Base-by-base conservation (phyloP, 1,140 invertebrate genomes). In the Scaptomyza graminum region DNA sequence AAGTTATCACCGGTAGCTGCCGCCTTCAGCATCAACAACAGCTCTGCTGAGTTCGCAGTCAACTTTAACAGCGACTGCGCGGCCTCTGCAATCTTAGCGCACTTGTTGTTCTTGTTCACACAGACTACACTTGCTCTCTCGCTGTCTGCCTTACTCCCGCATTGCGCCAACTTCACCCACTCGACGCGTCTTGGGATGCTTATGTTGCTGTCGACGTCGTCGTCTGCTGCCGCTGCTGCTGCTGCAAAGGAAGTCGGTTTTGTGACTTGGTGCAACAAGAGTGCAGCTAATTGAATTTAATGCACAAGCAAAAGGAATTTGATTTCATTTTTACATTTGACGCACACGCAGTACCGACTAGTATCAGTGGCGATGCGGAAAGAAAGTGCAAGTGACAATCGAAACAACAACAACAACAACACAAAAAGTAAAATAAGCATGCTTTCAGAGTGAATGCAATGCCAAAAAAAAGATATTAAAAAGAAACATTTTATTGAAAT, bases 241-340 rank as follows among this genome's bases (percentile, higher is more conserved):
- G 68, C 49, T 43, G 61, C 44, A 79, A 79, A 76, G 82, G 82
- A 87, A 85, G 82, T 87, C 78, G 62, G 63, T 84, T 74, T 85
- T 87, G 74, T 82, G 79, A 85, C 75, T 78, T 77, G 66, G 67
- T 82, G 82, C 74, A 77, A 71, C 71, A 70, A 69, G 66, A 77
- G 71, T 77, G 71, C 63, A 78, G 74, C 73, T 85, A 85, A 85
- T 85, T 85, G 82, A 87, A 82, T 82, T 85, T 88, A 85, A 87
- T 85, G 74, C 75, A 78, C 71, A 65, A 83, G 79, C 63, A 57
- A 63, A 65, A 81, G 69, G 79, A 81, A 82, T 81, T 70, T 78
- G 64, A 80, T 65, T 81, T 81, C 74, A 72, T 71, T 72, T 74
- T 75, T 65, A 60, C 56, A 76, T 67, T 63, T 67, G 74, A 66